Conservation (phyloP, 2,113 vertebrate genomes). For the Actenoides hombroni region DNA sequence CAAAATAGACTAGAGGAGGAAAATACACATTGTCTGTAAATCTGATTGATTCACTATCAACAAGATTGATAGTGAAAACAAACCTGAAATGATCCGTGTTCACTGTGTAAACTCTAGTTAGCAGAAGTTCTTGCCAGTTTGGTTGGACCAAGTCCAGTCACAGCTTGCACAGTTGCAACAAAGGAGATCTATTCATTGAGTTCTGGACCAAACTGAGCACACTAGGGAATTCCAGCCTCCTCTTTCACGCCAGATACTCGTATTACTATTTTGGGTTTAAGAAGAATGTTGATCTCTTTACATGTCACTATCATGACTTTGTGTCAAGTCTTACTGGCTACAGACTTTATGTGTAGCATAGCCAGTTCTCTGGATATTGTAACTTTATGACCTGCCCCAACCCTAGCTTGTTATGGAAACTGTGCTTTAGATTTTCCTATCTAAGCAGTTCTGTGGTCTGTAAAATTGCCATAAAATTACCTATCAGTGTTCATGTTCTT, state of each 20-base stretch:
- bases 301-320: background rate
- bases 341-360: background rate
- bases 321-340: too few relatives aligned
- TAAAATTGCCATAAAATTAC: background rate
- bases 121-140: background rate
- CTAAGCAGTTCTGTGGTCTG: background rate
- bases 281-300: background rate
- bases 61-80: background rate
- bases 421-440: background rate
- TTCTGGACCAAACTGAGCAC: background rate
- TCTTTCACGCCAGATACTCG: background rate
- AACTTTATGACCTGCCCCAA: background rate
- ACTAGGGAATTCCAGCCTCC: background rate
- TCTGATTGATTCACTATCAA: background rate
- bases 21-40: background rate
- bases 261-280: background rate
- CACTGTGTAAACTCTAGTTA: background rate
- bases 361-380: background rate
- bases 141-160: background rate
- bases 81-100: background rate
- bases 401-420: background rate
- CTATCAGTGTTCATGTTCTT: background rate
- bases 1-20: background rate
- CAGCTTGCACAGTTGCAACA: background rate
- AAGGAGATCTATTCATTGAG: background rate